Base-by-base conservation (phyloP, 2,888 invertebrate genomes). In the Pandemis heparana region DNA sequence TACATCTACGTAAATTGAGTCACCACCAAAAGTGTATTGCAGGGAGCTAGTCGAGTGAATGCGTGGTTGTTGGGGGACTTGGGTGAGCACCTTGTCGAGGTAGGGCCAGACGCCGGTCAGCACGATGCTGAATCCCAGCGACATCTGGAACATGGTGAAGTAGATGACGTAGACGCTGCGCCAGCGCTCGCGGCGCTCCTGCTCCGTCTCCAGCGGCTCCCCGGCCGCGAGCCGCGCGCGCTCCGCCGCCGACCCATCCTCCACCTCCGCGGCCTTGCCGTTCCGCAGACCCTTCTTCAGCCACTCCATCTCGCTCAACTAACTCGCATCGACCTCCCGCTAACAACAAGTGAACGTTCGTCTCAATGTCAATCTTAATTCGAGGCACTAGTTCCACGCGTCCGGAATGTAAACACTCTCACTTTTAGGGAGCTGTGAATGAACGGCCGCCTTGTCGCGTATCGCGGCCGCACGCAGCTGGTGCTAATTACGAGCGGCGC, bases 81-180 rank as follows among this genome's bases (percentile, higher is more conserved):
- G 23, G 39, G n/a, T 16, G n/a, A 7, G 9, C 53, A 98, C 98
- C 96, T 97, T 97, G 85, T 97, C 96, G 74, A 98, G 95, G 87
- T 97, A 98, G 1, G 98, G 98, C 97, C 97, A 98, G 63, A 98
- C 97, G 71, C 98, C 98, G 0, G 98, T 98, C 61, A 98, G 95
- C 79, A 97, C 96, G 79, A 98, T 97, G 87, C 98, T 98, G 90
- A 98, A 98, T 39, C 97, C 98, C 66, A 98, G 93, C 0, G 97
- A 97, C 96, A 98, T 98, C 78, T 98, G 95, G 92, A 98, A 98
- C 96, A 98, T 97, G 71, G 98, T 98, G 89, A 97, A 97, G 91
- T 98, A 98, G 83, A 98, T 97, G 60, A 97, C 95, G 83, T 97
- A 96, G 76, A 98, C 95, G 77, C 98, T 98, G 78, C 96, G 95